phyloP scores from a whole-genome alignment of 2,113 vertebrate genomes.

The Falcunculus frontatus region DNA sequence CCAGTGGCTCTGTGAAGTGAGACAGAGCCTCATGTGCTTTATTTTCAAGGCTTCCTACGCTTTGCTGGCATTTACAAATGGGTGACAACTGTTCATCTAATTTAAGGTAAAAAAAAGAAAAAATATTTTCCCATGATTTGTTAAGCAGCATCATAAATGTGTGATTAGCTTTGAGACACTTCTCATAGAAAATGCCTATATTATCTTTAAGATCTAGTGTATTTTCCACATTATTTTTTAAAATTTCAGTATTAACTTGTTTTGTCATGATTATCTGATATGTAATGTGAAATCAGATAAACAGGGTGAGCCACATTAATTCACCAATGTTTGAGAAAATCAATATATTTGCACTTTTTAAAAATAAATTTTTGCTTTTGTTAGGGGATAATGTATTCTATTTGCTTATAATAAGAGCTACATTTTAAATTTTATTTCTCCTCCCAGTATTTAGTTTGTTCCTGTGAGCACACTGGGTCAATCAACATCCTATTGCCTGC shows the following conservation, averaged over 20 bases:
- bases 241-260: neutral
- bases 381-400: neutral
- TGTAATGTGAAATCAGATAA: neutral
- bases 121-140: neutral
- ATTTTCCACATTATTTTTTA: neutral
- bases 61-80: conserved; percentile 55
- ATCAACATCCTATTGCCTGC: neutral
- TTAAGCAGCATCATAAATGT: neutral
- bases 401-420: neutral
- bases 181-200: neutral
- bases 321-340: neutral
- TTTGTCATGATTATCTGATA: neutral
- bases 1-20: neutral
- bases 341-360: neutral
- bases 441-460: neutral
- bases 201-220: neutral
- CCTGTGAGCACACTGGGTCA: neutral
- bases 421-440: neutral
- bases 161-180: neutral
- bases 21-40: conserved; percentile 23
- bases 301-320: neutral
- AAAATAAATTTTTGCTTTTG: neutral
- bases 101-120: neutral
- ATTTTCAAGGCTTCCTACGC: conserved; percentile 37
- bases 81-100: conserved; percentile 58